Percentiles rank a stretch among this genome's conserved stretches.
These are phyloP conservation scores for Spinus pinus DNA, from an alignment of 2,797 vertebrate genomes.

Conservation along the genomic window DNA sequence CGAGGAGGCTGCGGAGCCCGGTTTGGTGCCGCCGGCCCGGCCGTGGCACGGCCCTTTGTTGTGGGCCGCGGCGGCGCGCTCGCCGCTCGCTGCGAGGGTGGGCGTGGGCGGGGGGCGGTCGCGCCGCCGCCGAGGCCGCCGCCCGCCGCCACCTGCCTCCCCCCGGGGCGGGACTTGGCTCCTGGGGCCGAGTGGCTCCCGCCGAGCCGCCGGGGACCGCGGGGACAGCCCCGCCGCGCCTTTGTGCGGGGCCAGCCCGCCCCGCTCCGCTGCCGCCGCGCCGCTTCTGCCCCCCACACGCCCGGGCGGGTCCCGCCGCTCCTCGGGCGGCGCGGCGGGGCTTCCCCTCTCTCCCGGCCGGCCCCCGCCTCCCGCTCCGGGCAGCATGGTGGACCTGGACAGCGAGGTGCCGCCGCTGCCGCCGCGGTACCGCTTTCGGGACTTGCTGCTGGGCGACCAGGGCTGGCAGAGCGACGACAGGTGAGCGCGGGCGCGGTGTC, in stretches of 20 bases:
- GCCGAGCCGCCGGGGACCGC: background rate
- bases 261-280: background rate
- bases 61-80: conserved; percentile 4
- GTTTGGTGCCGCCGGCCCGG: accelerated
- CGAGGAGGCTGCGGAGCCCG: accelerated
- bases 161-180: background rate
- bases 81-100: background rate
- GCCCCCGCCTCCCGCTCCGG: background rate
- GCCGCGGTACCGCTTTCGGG: conserved; percentile 80
- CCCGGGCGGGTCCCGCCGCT: background rate
- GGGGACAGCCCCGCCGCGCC: background rate
- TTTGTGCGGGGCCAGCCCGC: background rate
- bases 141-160: background rate
- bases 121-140: background rate
- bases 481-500: conserved; percentile 56
- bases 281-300: background rate
- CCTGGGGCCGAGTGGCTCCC: background rate
- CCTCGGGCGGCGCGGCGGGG: background rate
- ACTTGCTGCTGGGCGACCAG: conserved; percentile 82
- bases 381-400: conserved; percentile 80
- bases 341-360: background rate
- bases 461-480: conserved; percentile 81
- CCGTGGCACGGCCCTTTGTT: background rate
- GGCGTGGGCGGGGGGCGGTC: background rate
- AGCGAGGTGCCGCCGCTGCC: conserved; percentile 82